Percentiles rank a stretch among this genome's conserved stretches.
Conservation (phyloP, 1,140 invertebrate species). For the Phenacoccus solenopsis region DNA sequence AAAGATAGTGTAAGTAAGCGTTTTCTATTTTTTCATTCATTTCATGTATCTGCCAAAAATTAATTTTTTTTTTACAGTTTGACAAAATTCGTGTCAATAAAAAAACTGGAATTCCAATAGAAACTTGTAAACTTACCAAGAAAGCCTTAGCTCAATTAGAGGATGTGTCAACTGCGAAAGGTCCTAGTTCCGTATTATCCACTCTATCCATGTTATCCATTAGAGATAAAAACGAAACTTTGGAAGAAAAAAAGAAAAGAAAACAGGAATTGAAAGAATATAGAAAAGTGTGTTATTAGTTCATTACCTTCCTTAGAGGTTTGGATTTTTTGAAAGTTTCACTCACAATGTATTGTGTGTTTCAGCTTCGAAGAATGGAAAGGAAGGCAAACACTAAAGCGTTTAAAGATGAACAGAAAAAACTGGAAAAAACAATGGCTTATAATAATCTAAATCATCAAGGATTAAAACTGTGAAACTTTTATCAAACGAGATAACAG, state of each 20-base stretch:
- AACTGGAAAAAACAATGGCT: constrained; percentile 46
- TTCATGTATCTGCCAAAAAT: not conserved
- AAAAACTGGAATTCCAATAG: constrained; percentile 58
- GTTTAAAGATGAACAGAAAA: constrained; percentile 79
- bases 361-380: constrained; percentile 64
- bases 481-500: no score
- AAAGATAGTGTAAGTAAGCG: no score
- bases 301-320: not conserved
- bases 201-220: constrained; percentile 54
- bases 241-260: constrained; percentile 63
- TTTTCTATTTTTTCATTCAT: not conserved
- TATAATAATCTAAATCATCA: constrained; percentile 7
- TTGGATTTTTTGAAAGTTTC: constrained; percentile 14
- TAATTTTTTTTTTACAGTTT: constrained; percentile 19
- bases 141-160: constrained; percentile 53
- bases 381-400: constrained; percentile 72
- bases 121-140: constrained; percentile 46
- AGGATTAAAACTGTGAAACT: constrained; percentile 10
- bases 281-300: constrained; percentile 41
- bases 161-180: constrained; percentile 28
- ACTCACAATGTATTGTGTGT: constrained; percentile 5
- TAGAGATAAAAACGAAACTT: constrained; percentile 66
- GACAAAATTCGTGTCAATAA: constrained; percentile 54
- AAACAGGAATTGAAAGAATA: constrained; percentile 74
- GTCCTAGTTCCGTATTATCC: constrained; percentile 52